Percentiles rank a stretch among this genome's conserved stretches.
Conservation (phyloP, 2,888 invertebrate genomes). For the Dryobotodes eremita region DNA sequence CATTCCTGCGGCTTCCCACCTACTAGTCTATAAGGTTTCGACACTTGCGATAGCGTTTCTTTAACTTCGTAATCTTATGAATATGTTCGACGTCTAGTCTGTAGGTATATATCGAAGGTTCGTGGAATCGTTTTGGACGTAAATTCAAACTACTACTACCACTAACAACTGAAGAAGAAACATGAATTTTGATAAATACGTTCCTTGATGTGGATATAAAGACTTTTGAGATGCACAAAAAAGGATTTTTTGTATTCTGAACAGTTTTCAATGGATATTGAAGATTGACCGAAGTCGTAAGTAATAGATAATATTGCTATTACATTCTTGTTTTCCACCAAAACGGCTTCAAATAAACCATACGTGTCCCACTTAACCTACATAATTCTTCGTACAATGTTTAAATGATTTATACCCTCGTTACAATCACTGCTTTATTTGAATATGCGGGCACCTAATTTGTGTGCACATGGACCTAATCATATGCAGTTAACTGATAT, state of each 20-base stretch:
- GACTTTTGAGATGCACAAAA: too few species aligned
- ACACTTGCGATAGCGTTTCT: neutral
- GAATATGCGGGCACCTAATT: constrained; percentile 68
- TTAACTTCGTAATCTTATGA: neutral
- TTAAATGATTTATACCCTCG: constrained; percentile 69
- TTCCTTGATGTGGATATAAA: neutral
- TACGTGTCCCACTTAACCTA: constrained; percentile 56
- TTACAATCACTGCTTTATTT: constrained; percentile 64
- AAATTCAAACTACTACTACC: too few species aligned
- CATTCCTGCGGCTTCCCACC: too few species aligned
- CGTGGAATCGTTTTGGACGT: neutral
- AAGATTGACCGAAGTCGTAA: neutral
- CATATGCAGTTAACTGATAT: constrained; percentile 46
- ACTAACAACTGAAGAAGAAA: neutral
- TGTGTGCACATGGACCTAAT: constrained; percentile 50
- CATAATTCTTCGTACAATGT: constrained; percentile 28
- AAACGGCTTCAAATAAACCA: constrained; percentile 3
- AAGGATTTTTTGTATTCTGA: neutral
- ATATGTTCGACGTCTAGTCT: neutral
- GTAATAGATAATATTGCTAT: neutral
- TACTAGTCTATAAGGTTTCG: neutral
- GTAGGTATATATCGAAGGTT: neutral
- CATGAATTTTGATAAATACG: neutral
- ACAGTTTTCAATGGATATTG: neutral
- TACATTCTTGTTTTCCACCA: neutral